Evolutionary conservation across 2,797 vertebrate species (phyloP), one percentile per base, ranked within the genome.

Genomic region (Petrocephalus schoutedeni): DNA sequence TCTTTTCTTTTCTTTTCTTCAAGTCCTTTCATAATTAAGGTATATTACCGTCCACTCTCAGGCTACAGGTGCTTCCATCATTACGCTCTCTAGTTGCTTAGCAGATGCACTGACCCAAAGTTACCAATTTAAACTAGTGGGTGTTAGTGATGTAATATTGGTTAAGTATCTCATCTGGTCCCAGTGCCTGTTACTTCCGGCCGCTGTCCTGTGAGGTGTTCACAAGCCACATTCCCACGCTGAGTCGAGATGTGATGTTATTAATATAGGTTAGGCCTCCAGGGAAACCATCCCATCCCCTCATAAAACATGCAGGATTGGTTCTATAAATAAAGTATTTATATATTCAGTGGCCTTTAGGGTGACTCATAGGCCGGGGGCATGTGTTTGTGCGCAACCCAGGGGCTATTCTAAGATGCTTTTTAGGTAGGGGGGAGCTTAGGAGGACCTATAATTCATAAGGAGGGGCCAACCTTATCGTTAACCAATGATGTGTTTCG

Each of bases 301-400:
- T 91, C 92, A 95, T 96, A 90, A 95, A 96, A 95, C 93, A 95
- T 96, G 93, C 91, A 96, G 61, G 80, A 91, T 91, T 21, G 23
- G 87, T 93, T 94, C 94, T 95, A 96, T 95, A 95, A 96, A 96
- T 96, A 95, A 92, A 90, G 91, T 89, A 61, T 89, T 87, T 90
- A 91, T 94, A 93, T 93, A 92, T 95, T 95, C 94, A 54, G 64
- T 91, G 95, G 95, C 92, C 93, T 82, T 91, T 92, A 93, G 89
- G 94, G 89, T 91, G 92, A 90, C 89, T 85, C 90, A 89, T 89
- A 93, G 92, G 90, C 91, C 90, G 90, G 54, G 16, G 28, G 67
- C 5, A 4, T 74, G 2, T 32, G 3, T 74, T 32, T 74, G 21
- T 32, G n/a, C 67, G 36, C 67, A 36, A 9, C 57, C 4, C 67